These are phyloP conservation scores for Ochotona curzoniae DNA, from an alignment of 2,113 vertebrate species.

Conservation along the genomic window DNA sequence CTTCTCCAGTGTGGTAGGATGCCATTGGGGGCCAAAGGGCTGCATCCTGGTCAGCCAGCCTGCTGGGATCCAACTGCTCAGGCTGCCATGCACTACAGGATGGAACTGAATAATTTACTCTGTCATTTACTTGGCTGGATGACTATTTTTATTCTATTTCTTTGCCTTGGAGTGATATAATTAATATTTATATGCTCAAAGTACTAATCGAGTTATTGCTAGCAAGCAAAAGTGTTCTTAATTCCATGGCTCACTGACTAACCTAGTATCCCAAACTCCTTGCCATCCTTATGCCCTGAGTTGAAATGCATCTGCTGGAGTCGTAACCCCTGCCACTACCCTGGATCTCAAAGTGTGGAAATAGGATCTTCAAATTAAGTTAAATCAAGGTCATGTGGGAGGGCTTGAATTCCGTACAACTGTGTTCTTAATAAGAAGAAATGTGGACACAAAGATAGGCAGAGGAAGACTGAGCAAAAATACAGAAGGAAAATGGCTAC, in stretches of 20 bases:
- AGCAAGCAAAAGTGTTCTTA: slow-evolving; percentile 10
- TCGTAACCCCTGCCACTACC: neutral
- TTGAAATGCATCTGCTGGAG: neutral
- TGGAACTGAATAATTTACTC: neutral
- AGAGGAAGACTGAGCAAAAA: neutral
- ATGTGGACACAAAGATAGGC: neutral
- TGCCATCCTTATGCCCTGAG: neutral
- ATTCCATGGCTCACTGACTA: neutral
- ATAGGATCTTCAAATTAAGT: slow-evolving; percentile 32
- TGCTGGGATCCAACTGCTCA: neutral
- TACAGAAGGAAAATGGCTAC: neutral
- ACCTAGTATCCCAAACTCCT: neutral
- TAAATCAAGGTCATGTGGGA: neutral
- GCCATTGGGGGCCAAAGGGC: neutral
- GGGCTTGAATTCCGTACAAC: neutral
- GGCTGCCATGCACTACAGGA: neutral
- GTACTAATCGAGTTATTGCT: neutral
- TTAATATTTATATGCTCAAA: slow-evolving; percentile 6
- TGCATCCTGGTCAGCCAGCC: neutral
- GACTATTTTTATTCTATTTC: neutral
- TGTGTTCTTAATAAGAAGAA: neutral
- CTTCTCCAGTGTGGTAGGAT: neutral
- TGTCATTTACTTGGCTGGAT: neutral
- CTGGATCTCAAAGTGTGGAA: neutral
- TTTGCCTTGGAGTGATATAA: neutral